Conservation (phyloP, 2,113 vertebrate species). For the Gymnocephalus cernua region DNA sequence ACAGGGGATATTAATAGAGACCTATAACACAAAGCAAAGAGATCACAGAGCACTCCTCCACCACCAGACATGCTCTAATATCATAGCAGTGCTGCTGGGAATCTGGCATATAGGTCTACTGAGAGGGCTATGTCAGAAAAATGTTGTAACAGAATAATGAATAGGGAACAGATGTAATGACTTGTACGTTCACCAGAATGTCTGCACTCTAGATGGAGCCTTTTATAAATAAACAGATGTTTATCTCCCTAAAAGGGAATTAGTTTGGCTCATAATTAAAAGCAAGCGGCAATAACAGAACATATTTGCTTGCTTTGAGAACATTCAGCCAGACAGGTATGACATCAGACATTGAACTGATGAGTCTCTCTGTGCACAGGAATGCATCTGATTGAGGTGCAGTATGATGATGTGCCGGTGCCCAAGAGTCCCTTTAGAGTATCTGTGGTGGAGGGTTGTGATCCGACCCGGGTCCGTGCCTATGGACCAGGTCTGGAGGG, state of each 20-base stretch:
- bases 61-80: constrained; percentile 71
- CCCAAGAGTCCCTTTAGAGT: constrained; percentile 96
- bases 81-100: constrained; percentile 58
- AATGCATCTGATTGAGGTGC: constrained; percentile 91
- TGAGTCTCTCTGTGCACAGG: constrained; percentile 79
- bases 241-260: constrained; percentile 69
- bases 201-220: constrained; percentile 48
- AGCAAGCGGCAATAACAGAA: constrained; percentile 31
- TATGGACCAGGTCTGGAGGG: constrained; percentile 93
- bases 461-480: constrained; percentile 91
- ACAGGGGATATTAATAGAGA: constrained; percentile 79
- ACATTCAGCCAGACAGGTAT: not conserved
- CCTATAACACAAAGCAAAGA: constrained; percentile 76
- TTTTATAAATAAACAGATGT: constrained; percentile 76
- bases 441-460: constrained; percentile 92
- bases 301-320: constrained; percentile 36
- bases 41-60: constrained; percentile 71
- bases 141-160: constrained; percentile 70
- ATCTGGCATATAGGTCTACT: constrained; percentile 52
- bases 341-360: not conserved
- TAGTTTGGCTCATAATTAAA: constrained; percentile 49
- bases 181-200: constrained; percentile 58
- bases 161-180: constrained; percentile 70
- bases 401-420: constrained; percentile 88
- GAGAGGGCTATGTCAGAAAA: constrained; percentile 71